These are phyloP conservation scores for Ruditapes philippinarum DNA, from an alignment of 1,140 invertebrate species.

Conservation along the genomic window DNA sequence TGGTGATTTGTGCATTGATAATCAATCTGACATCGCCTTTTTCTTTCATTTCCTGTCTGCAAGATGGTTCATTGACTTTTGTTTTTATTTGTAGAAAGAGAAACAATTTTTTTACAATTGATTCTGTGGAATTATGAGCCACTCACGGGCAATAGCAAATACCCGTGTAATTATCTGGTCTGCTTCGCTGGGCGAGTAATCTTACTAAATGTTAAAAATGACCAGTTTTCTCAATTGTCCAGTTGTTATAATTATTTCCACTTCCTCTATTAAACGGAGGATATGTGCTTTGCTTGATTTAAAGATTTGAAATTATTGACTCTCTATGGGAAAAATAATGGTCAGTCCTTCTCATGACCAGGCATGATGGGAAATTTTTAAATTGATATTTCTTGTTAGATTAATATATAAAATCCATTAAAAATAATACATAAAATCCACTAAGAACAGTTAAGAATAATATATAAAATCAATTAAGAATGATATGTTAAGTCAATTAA, in stretches of 20 bases:
- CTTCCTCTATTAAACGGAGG: background rate
- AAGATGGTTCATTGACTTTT: background rate
- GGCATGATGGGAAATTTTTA: no score
- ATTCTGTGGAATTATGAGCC: background rate
- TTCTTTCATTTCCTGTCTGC: background rate
- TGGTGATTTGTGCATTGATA: no score
- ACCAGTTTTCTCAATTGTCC: background rate
- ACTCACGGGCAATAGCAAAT: background rate
- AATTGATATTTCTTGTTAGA: no score
- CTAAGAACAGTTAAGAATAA: no score
- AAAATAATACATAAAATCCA: no score
- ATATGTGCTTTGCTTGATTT: background rate
- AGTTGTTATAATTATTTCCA: background rate
- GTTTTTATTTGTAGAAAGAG: background rate
- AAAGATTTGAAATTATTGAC: background rate
- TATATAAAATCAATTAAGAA: no score
- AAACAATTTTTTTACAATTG: background rate
- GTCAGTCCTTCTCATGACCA: background rate
- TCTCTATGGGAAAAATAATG: constrained; percentile 24
- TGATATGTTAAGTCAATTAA: no score
- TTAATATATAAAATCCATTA: no score
- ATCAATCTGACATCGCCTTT: no score
- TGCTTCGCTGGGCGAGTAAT: background rate
- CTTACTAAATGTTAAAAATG: background rate
- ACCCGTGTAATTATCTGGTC: constrained; percentile 3